Evolutionary conservation across 2,797 vertebrate genomes (phyloP).

Genomic region (Peromyscus nudipes): DNA sequence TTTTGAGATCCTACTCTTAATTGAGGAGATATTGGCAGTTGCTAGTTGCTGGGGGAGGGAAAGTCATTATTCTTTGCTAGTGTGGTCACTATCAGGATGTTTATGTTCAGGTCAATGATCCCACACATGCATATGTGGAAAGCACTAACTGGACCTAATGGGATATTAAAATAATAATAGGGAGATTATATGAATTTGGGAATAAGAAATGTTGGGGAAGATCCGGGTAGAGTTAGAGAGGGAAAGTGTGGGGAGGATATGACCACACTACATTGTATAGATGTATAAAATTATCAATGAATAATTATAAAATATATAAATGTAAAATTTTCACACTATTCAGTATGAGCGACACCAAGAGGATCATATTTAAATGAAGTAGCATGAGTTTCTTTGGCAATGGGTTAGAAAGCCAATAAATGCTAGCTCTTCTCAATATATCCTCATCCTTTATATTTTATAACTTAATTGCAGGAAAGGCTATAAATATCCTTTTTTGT

Average conservation of each 20-base stretch:
- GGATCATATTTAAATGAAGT: background rate
- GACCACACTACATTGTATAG: background rate
- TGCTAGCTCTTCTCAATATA: background rate
- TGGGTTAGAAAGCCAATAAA: background rate
- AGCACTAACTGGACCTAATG: background rate
- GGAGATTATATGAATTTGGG: background rate
- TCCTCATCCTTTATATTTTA: constrained; percentile 12
- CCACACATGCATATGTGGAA: background rate
- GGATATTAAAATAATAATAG: background rate
- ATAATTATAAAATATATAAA: background rate
- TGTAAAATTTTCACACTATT: background rate
- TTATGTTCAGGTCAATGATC: too few species aligned
- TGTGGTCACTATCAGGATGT: background rate
- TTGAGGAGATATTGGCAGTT: background rate
- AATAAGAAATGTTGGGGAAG: background rate
- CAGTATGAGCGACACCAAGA: background rate
- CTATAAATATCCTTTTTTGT: background rate
- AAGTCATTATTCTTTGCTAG: background rate
- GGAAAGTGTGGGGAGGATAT: background rate
- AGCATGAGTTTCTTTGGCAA: background rate
- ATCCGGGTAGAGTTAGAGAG: background rate
- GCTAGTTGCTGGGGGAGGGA: too few species aligned
- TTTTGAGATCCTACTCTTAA: background rate
- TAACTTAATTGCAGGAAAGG: constrained; percentile 23
- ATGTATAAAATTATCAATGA: background rate